Evolutionary conservation across 2,888 invertebrate genomes (phyloP).

Genomic region (Limnephilus auricula): DNA sequence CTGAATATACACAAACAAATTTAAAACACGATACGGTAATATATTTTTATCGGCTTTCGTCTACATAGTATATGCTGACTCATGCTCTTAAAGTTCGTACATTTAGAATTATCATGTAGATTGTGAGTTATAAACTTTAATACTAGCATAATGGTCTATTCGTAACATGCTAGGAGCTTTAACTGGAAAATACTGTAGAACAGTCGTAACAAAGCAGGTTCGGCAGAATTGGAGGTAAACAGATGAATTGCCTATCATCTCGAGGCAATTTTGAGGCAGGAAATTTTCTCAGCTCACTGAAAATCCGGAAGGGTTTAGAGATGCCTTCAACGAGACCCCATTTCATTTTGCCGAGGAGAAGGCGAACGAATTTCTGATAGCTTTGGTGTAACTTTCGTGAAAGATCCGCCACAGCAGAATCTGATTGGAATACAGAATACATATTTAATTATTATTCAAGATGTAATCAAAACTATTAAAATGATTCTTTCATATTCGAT

Average conservation of each 20-base stretch:
- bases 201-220: not conserved
- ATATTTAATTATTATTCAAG: not conserved
- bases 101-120: not conserved
- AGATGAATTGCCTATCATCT: conserved; percentile 34
- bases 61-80: not conserved
- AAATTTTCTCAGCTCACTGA: not conserved
- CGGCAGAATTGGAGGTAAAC: conserved; percentile 15
- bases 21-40: not conserved
- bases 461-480: not conserved
- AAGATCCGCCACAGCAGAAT: not conserved
- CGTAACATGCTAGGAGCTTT: not conserved
- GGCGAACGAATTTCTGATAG: not conserved
- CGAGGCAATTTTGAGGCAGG: conserved; percentile 4
- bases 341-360: not conserved
- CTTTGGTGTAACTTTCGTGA: not conserved
- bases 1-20: not conserved
- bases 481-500: not conserved
- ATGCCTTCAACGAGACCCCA: conserved; percentile 6
- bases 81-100: not conserved
- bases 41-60: not conserved
- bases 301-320: conserved; percentile 11
- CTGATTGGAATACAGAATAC: not conserved
- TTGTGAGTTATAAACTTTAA: not conserved
- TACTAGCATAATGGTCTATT: not conserved
- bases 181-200: not conserved